These are phyloP conservation scores for Heliconius aoede DNA, from an alignment of 2,888 invertebrate genomes.

Conservation along the genomic window DNA sequence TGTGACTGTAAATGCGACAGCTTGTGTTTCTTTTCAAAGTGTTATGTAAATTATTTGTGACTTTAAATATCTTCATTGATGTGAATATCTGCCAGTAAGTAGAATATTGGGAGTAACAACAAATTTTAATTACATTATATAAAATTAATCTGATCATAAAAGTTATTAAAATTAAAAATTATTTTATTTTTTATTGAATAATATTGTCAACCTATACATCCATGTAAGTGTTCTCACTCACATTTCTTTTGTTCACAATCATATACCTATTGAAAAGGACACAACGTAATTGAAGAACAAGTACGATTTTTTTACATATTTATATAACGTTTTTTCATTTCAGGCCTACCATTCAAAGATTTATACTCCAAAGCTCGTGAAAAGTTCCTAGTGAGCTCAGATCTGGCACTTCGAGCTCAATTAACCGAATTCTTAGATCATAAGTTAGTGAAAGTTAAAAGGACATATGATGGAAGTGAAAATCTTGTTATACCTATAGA, in stretches of 20 bases:
- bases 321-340: constrained; percentile 21
- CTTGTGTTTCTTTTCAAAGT: too few species aligned
- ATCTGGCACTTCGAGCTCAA: constrained; percentile 94
- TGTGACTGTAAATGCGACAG: too few species aligned
- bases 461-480: constrained; percentile 92
- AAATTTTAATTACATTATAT: too few species aligned
- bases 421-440: constrained; percentile 98
- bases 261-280: background rate
- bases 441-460: constrained; percentile 92
- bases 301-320: background rate
- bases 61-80: too few species aligned
- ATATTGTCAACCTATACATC: too few species aligned
- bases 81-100: too few species aligned
- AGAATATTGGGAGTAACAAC: too few species aligned
- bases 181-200: too few species aligned
- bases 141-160: too few species aligned
- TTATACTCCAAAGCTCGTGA: constrained; percentile 93
- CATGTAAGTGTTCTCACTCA: too few species aligned
- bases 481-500: constrained; percentile 91
- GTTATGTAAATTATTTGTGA: too few species aligned
- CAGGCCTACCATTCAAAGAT: constrained; percentile 95
- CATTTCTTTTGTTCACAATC: background rate
- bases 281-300: background rate
- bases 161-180: too few species aligned
- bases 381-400: constrained; percentile 95